Percentiles rank a stretch among this genome's conserved stretches.
These are phyloP conservation scores for Leguminivora glycinivorella DNA, from an alignment of 1,140 invertebrate genomes.

Conservation along the genomic window DNA sequence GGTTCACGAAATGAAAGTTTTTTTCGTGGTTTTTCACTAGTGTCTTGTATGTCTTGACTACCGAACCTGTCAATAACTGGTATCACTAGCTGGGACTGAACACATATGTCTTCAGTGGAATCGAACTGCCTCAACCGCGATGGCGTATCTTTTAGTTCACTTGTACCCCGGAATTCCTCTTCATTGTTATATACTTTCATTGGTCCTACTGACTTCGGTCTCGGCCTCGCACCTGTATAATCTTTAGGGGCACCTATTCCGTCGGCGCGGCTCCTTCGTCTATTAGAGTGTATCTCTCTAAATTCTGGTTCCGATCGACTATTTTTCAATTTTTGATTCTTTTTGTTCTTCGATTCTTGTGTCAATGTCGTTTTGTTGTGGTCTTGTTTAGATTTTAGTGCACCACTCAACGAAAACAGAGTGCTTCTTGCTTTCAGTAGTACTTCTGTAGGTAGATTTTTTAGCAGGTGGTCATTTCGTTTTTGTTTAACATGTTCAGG, in stretches of 20 bases:
- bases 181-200: constrained; percentile 59
- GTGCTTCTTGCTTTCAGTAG: constrained; percentile 66
- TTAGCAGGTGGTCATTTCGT: constrained; percentile 54
- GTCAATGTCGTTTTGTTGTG: constrained; percentile 44
- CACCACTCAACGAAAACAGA: constrained; percentile 59
- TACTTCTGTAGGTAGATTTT: constrained; percentile 64
- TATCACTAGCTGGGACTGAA: constrained; percentile 67
- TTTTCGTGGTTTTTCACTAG: constrained; percentile 85
- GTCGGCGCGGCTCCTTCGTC: constrained; percentile 62
- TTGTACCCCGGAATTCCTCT: constrained; percentile 47
- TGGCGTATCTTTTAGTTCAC: constrained; percentile 51
- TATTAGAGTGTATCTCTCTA: constrained; percentile 53
- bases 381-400: constrained; percentile 62
- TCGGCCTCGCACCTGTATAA: constrained; percentile 40
- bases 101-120: constrained; percentile 67
- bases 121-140: constrained; percentile 52
- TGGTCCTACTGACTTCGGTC: constrained; percentile 62
- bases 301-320: constrained; percentile 70
- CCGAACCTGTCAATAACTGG: constrained; percentile 63
- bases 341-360: constrained; percentile 54
- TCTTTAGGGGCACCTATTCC: constrained; percentile 46
- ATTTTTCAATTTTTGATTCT: constrained; percentile 55
- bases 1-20: constrained; percentile 92
- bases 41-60: constrained; percentile 67
- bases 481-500: constrained; percentile 61